A percentile compares a stretch with the other conserved stretches of the same genome.
phyloP scores from a whole-genome alignment of 2,888 invertebrate genomes.

The Leptodirus hochenwartii region DNA sequence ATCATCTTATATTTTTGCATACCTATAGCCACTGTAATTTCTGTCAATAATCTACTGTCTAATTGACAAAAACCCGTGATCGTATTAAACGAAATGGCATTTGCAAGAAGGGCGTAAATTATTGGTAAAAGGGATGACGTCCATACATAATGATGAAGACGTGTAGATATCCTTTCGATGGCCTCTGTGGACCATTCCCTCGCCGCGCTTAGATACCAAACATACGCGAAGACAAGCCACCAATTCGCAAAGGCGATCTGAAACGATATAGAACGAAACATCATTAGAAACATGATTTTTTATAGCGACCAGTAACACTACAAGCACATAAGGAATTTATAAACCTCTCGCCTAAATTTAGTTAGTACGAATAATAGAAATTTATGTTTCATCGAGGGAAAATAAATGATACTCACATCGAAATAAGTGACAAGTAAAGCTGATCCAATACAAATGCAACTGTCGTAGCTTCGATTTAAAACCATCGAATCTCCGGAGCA shows the following conservation, averaged over 20 bases:
- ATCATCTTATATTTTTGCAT: no score
- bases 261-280: no score
- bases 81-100: constrained; percentile 61
- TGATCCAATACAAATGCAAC: no score
- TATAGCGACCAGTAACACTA: constrained; percentile 30
- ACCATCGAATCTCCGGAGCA: constrained; percentile 13
- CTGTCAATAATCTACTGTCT: constrained; percentile 17
- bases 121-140: constrained; percentile 73
- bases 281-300: no score
- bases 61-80: constrained; percentile 72
- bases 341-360: no score
- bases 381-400: no score
- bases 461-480: no score
- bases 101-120: constrained; percentile 61
- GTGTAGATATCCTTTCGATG: constrained; percentile 66
- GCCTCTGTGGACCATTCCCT: constrained; percentile 91
- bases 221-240: constrained; percentile 77
- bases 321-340: constrained; percentile 19
- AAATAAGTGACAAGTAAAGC: no score
- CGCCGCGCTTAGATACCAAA: constrained; percentile 79
- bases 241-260: constrained; percentile 65
- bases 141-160: constrained; percentile 78
- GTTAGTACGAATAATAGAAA: no score
- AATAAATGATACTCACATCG: no score
- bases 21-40: constrained; percentile 18